Evolutionary conservation across 2,113 vertebrate species (phyloP), one percentile per base, ranked within the genome.

Genomic region (Ornithorhynchus anatinus): DNA sequence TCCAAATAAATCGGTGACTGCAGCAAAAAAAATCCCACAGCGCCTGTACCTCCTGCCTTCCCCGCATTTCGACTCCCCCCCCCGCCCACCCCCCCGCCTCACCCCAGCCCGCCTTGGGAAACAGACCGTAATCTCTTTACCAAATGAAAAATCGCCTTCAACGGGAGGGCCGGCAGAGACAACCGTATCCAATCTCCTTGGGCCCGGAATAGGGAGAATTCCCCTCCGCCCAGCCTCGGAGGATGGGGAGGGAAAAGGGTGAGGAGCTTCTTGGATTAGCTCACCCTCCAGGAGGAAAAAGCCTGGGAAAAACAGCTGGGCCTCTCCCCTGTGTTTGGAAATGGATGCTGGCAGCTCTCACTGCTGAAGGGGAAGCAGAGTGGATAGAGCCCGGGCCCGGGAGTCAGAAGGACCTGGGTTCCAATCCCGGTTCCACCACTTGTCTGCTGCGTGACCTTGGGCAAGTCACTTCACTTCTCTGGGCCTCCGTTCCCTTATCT

Each of bases 41-140:
- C 25, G 5, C 9, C 8, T 7, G 19, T 14, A 6, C n/a, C 23
- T 4, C 31, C 10, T 5, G 38, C 27, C 17, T 29, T 5, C n/a
- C 6, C 2, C 1, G 22, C 12, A 5, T 16, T 29, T 6, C 11
- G 8, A 29, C 19, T 5, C 10, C 31, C 4, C 13, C 1, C 5
- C 12, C 40, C 8, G 3, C 22, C 20, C 1, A 1, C 7, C 4
- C 6, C 2, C 1, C 7, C 2, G 5, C 39, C 23, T 27, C 17
- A 48, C 40, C 14, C 2, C 0, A 0, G 36, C n/a, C 37, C 8
- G 16, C 50, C 0, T 2, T 2, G 22, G 16, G 25, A 2, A 1
- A 7, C 7, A 10, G 14, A 14, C 25, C 20, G 17, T 15, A 47
- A 23, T 11, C 14, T 31, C 14, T 29, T 8, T 15, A 17, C 31